A percentile compares a stretch with the other conserved stretches of the same genome.
Conservation (phyloP, 2,888 invertebrate genomes). For the Nymphalis urticae region DNA sequence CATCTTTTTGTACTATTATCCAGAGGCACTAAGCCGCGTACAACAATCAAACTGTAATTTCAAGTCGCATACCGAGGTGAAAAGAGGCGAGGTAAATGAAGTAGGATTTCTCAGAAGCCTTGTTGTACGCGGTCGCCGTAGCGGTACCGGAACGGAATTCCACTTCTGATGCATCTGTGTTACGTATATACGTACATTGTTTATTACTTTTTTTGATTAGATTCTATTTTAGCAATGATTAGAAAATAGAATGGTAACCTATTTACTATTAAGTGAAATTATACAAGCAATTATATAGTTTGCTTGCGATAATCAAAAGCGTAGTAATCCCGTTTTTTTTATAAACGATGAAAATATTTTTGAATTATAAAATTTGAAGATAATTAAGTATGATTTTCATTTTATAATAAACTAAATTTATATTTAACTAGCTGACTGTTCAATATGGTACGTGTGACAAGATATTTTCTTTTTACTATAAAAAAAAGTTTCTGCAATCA, state of each 20-base stretch:
- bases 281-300: background rate
- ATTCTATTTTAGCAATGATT: background rate
- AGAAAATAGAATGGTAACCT: background rate
- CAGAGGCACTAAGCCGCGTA: constrained; percentile 11
- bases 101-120: constrained; percentile 40
- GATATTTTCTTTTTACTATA: too few relatives aligned
- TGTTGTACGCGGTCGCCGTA: constrained; percentile 33
- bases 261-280: background rate
- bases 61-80: constrained; percentile 38
- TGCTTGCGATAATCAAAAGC: too few relatives aligned
- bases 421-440: too few relatives aligned
- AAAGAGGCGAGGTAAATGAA: constrained; percentile 40
- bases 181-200: constrained; percentile 22
- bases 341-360: background rate
- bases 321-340: background rate
- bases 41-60: constrained; percentile 41
- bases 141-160: constrained; percentile 38
- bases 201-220: constrained; percentile 4
- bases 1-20: constrained; percentile 11
- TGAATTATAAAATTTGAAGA: background rate
- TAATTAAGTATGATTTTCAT: too few relatives aligned
- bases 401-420: too few relatives aligned
- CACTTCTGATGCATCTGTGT: constrained; percentile 34
- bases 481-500: too few relatives aligned
- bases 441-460: too few relatives aligned